Evolutionary conservation across 2,888 invertebrate species (phyloP).

Genomic region (Caenorhabditis sp.): DNA sequence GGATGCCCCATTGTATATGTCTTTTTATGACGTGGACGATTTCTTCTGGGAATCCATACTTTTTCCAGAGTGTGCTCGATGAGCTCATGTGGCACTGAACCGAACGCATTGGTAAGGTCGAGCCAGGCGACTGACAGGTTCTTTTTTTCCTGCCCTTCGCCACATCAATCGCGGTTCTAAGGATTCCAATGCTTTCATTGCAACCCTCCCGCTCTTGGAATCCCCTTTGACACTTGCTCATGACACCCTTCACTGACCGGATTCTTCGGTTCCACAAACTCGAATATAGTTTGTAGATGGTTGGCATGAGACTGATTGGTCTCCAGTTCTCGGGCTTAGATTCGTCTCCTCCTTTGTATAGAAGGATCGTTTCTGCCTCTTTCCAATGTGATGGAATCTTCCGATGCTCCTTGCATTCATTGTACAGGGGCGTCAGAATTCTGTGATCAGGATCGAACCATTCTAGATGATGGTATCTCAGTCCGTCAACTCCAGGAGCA

Average conservation of each 20-base stretch:
- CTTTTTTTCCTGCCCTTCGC: not conserved
- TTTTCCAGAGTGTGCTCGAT: not conserved
- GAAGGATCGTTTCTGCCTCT: slow-evolving; percentile 12
- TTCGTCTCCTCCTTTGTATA: slow-evolving; percentile 17
- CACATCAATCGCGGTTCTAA: not conserved
- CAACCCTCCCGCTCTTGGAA: not conserved
- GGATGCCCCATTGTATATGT: not conserved
- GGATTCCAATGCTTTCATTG: too few species aligned
- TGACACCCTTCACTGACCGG: not conserved
- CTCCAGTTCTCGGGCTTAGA: not conserved
- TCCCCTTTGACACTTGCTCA: not conserved
- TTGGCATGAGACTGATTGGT: not conserved
- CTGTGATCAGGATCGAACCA: too few species aligned
- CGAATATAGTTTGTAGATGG: not conserved
- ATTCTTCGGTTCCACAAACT: not conserved
- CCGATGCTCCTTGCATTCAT: too few species aligned
- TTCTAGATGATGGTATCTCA: too few species aligned
- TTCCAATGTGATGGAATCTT: too few species aligned
- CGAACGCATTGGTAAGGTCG: slow-evolving; percentile 80
- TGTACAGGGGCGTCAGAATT: too few species aligned
- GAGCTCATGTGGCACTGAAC: slow-evolving; percentile 77
- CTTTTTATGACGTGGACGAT: not conserved
- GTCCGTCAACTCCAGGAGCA: too few species aligned
- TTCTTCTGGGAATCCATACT: not conserved
- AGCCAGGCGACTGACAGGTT: slow-evolving; percentile 78